phyloP scores from a whole-genome alignment of 2,797 vertebrate species.

The Denticeps clupeoides region DNA sequence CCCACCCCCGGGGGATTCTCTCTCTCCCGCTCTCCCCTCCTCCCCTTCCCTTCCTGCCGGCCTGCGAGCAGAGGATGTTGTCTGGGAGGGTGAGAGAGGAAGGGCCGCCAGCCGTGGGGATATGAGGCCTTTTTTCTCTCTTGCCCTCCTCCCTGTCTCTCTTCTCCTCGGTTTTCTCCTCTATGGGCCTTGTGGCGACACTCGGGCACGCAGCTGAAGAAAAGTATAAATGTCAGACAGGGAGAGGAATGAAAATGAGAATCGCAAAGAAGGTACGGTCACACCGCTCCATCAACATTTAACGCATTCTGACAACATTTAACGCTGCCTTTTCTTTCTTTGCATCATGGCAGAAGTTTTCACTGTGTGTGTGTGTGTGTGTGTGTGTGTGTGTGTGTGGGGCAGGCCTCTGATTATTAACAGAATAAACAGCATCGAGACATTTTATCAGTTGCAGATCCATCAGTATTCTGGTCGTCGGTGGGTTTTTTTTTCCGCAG shows the following conservation, averaged over 20 bases:
- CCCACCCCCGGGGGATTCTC: slow-evolving; percentile 16
- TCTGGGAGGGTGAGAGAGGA: slow-evolving; percentile 40
- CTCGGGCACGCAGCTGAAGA: slow-evolving; percentile 30
- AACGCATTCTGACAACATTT: too few relatives aligned
- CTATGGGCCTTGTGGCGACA: slow-evolving; percentile 16
- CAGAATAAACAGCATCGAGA: too few relatives aligned
- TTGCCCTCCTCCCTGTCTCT: slow-evolving; percentile 19
- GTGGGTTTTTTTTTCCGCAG: too few relatives aligned
- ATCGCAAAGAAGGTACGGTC: slow-evolving; percentile 55
- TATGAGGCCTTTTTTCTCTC: slow-evolving; percentile 21
- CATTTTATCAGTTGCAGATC: too few relatives aligned
- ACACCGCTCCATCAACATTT: too few relatives aligned
- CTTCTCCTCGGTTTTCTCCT: slow-evolving; percentile 18
- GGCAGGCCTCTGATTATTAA: too few relatives aligned
- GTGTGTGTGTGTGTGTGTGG: too few relatives aligned
- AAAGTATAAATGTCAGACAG: slow-evolving; percentile 60
- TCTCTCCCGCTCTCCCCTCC: slow-evolving; percentile 5
- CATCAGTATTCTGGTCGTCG: too few relatives aligned
- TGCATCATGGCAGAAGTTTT: too few relatives aligned
- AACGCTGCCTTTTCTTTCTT: too few relatives aligned
- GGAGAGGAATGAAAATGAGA: slow-evolving; percentile 46
- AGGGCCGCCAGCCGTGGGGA: slow-evolving; percentile 21
- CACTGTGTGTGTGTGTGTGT: too few relatives aligned
- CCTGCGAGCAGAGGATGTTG: slow-evolving; percentile 58
- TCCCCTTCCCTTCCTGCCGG: slow-evolving; percentile 54